Evolutionary conservation across 2,113 vertebrate genomes (phyloP).

Genomic region (Alaudala cheleensis): DNA sequence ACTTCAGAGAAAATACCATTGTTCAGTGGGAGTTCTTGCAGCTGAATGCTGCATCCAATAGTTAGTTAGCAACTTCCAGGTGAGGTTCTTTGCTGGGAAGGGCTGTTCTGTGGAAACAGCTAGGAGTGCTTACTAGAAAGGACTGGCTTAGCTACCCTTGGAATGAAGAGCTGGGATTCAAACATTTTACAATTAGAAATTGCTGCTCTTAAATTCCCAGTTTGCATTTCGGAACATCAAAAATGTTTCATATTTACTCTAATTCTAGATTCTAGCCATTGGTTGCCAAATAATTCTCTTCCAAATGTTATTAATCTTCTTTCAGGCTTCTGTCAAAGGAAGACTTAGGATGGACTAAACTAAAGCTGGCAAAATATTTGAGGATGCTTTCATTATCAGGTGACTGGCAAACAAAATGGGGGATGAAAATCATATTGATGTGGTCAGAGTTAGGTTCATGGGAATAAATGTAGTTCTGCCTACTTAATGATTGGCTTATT

Average conservation of each 20-base stretch:
- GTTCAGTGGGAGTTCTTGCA: neutral
- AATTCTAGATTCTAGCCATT: neutral
- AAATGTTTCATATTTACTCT: neutral
- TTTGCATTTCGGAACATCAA: neutral
- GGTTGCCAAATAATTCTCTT: neutral
- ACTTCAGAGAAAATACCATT: neutral
- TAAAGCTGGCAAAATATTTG: neutral
- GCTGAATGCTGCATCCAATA: neutral
- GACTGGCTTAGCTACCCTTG: neutral
- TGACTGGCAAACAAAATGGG: neutral
- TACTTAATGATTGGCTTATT: neutral
- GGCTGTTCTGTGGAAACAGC: neutral
- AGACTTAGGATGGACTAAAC: neutral
- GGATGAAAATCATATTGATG: neutral
- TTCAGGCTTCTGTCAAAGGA: neutral
- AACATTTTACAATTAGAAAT: neutral
- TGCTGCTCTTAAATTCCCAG: neutral
- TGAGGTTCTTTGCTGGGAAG: neutral
- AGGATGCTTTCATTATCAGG: neutral
- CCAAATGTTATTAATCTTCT: neutral
- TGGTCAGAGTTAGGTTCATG: accelerated
- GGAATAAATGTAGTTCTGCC: neutral
- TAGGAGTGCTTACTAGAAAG: neutral
- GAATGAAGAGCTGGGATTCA: neutral
- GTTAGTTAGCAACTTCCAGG: neutral